Conservation (phyloP, 30 jellyfish, hydroid and myxozoan genomes). For the Rhopilema esculentum region DNA sequence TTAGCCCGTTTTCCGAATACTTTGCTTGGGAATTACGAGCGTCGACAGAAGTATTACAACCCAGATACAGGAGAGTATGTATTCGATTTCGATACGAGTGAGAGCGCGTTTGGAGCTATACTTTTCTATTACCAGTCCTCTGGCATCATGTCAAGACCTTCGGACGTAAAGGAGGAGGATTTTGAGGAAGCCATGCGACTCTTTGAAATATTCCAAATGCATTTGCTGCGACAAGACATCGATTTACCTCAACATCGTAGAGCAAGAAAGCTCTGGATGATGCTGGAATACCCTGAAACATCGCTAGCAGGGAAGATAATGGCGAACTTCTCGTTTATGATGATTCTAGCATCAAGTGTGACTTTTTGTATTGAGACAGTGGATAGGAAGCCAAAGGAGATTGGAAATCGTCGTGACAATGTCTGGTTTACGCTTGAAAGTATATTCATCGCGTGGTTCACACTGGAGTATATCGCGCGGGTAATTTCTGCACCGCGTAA, state of each 20-base stretch:
- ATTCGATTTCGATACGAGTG: constrained; percentile 59
- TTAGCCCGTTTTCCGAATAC: constrained; percentile 84
- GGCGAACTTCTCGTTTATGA: constrained; percentile 65
- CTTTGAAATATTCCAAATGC: constrained; percentile 57
- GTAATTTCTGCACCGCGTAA: constrained; percentile 65
- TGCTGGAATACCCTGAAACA: constrained; percentile 80
- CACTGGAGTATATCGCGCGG: constrained; percentile 73
- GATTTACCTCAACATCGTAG: constrained; percentile 42
- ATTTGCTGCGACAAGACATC: constrained; percentile 40
- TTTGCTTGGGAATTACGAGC: constrained; percentile 69
- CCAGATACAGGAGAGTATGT: constrained; percentile 62
- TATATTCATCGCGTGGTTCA: constrained; percentile 70
- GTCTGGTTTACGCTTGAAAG: constrained; percentile 75
- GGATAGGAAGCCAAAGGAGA: constrained; percentile 32
- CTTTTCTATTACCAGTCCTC: constrained; percentile 84
- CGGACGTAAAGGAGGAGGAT: constrained; percentile 67
- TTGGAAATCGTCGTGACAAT: constrained; percentile 48
- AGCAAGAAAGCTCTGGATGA: constrained; percentile 55
- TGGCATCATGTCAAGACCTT: constrained; percentile 82
- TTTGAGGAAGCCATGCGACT: constrained; percentile 71
- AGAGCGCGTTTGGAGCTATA: constrained; percentile 82
- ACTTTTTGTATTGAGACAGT: constrained; percentile 74
- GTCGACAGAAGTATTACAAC: constrained; percentile 65
- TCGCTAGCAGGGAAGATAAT: constrained; percentile 63
- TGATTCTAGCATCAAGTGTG: constrained; percentile 59